Evolutionary conservation across 2,797 vertebrate species (phyloP).

Genomic region (Fistularia tabacaria): DNA sequence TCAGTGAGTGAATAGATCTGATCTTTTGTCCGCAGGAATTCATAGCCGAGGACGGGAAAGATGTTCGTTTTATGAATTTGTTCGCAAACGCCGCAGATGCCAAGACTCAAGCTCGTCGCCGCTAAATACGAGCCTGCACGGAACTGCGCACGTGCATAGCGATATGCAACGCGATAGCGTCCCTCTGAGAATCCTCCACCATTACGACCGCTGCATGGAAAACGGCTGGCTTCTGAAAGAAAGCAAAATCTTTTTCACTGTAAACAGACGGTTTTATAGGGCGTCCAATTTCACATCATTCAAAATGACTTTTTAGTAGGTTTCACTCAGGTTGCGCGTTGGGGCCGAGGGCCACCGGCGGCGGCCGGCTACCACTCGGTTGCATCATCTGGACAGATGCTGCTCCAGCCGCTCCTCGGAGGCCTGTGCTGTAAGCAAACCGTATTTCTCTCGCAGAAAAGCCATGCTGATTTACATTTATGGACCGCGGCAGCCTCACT

Average conservation of each 20-base stretch:
- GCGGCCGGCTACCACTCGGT: slow-evolving; percentile 23
- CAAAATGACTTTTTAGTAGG: slow-evolving; percentile 1
- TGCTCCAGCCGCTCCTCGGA: slow-evolving; percentile 38
- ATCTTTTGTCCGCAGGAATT: too few species aligned
- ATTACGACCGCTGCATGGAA: neutral
- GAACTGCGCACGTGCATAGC: too few species aligned
- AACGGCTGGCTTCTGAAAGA: slow-evolving; percentile 19
- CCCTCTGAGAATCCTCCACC: slow-evolving; percentile 30
- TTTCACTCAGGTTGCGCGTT: slow-evolving; percentile 7
- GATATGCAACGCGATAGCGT: slow-evolving; percentile 38
- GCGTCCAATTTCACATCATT: slow-evolving; percentile 9
- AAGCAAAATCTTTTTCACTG: slow-evolving; percentile 12
- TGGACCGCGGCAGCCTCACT: slow-evolving; percentile 57
- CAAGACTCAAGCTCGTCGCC: too few species aligned
- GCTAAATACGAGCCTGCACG: too few species aligned
- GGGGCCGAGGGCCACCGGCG: slow-evolving; percentile 2
- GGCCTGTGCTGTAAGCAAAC: slow-evolving; percentile 40
- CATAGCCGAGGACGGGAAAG: too few species aligned
- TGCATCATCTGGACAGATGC: slow-evolving; percentile 45
- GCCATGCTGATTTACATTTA: slow-evolving; percentile 68
- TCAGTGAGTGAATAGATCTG: too few species aligned
- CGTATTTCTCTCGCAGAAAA: slow-evolving; percentile 59
- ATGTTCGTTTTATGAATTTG: too few species aligned
- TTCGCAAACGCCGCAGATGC: too few species aligned
- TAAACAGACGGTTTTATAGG: neutral